These are phyloP conservation scores for Hylyphantes graminicola DNA, from an alignment of 1,140 invertebrate genomes.

Conservation along the genomic window DNA sequence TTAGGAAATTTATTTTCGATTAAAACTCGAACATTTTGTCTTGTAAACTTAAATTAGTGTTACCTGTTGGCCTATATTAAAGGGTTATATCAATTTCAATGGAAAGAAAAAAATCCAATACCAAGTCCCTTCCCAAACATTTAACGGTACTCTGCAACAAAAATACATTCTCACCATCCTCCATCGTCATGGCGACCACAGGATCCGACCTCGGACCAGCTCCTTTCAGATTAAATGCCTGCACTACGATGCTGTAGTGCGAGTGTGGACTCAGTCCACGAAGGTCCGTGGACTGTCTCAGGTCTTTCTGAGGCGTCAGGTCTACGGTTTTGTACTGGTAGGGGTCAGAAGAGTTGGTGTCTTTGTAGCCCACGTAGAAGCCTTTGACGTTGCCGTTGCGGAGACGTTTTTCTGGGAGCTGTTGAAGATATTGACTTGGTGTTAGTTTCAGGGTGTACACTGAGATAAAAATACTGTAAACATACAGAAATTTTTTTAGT, in stretches of 20 bases:
- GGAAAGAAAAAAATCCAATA: no score
- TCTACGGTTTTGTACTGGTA: constrained; percentile 65
- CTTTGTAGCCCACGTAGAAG: constrained; percentile 69
- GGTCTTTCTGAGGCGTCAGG: constrained; percentile 10
- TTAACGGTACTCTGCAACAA: no score
- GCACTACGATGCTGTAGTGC: constrained; percentile 67
- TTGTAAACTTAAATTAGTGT: no score
- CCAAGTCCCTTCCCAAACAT: no score
- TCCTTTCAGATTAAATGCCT: constrained; percentile 68
- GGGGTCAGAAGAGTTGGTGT: constrained; percentile 63
- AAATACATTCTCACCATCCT: constrained; percentile 61
- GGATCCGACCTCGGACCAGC: constrained; percentile 67
- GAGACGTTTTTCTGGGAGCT: constrained; percentile 66
- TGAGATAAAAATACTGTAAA: no score
- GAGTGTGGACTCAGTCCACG: constrained; percentile 66
- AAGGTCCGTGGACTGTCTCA: constrained; percentile 34
- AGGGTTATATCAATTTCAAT: no score
- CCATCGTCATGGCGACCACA: constrained; percentile 65
- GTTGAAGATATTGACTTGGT: no score
- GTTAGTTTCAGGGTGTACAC: no score
- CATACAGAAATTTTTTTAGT: no score
- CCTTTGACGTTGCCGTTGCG: constrained; percentile 70
- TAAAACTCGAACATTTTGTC: no score
- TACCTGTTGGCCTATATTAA: no score
- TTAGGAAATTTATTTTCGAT: no score